Percentiles rank a stretch among this genome's conserved stretches.
phyloP scores from a whole-genome alignment of 2,113 vertebrate species.

The Scytalopus superciliaris region DNA sequence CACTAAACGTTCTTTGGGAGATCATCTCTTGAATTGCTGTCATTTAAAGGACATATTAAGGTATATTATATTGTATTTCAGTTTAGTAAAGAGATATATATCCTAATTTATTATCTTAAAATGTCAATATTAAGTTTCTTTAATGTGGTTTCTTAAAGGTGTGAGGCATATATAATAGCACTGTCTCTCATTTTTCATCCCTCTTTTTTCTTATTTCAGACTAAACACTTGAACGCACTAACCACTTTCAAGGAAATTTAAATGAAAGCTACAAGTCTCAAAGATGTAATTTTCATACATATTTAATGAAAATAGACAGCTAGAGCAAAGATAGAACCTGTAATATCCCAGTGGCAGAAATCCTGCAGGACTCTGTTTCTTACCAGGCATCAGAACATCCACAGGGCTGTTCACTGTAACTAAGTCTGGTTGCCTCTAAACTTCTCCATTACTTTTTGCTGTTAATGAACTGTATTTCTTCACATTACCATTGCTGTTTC shows the following conservation, averaged over 20 bases:
- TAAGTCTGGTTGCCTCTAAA: neutral
- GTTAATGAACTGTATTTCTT: neutral
- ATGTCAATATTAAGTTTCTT: neutral
- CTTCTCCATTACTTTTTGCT: neutral
- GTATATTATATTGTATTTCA: neutral
- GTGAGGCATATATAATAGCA: neutral
- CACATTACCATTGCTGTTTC: neutral
- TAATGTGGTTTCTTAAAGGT: neutral
- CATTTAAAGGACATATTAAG: neutral
- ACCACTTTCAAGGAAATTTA: neutral
- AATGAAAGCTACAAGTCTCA: neutral
- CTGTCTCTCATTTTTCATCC: neutral
- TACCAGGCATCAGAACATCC: neutral
- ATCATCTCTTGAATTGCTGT: neutral
- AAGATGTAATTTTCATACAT: neutral
- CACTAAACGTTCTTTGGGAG: neutral
- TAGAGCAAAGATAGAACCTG: neutral
- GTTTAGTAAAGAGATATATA: neutral
- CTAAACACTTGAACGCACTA: neutral
- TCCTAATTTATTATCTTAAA: neutral
- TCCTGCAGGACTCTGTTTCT: neutral
- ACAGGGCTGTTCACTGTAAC: neutral
- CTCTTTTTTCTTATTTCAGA: neutral
- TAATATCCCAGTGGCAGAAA: neutral
- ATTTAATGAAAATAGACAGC: neutral